A percentile compares a stretch with the other conserved stretches of the same genome.
phyloP scores from a whole-genome alignment of 2,113 vertebrate species.

The Mus spicilegus region DNA sequence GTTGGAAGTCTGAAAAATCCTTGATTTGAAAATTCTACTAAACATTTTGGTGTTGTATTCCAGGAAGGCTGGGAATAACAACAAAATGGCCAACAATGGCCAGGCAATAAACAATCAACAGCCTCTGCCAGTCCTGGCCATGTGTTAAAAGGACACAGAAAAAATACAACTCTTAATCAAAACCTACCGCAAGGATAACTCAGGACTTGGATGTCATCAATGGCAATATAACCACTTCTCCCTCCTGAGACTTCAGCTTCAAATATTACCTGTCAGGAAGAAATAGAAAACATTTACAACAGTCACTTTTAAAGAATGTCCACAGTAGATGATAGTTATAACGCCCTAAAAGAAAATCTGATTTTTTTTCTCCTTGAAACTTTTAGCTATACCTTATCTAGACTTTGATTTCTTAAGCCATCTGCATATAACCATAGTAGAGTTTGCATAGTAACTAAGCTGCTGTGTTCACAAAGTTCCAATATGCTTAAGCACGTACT shows the following conservation, averaged over 20 bases:
- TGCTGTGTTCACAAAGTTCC: not conserved
- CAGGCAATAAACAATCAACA: conserved; percentile 83
- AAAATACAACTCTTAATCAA: conserved; percentile 89
- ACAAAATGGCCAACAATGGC: conserved; percentile 84
- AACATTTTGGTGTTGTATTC: conserved; percentile 19
- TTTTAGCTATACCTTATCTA: conserved; percentile 65
- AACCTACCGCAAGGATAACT: conserved; percentile 99
- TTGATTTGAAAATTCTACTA: not conserved
- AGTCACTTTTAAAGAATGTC: conserved; percentile 77
- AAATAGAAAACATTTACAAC: conserved; percentile 84
- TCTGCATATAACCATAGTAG: conserved; percentile 36
- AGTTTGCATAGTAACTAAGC: conserved; percentile 56
- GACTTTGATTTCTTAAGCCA: conserved; percentile 44
- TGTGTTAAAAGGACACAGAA: conserved; percentile 83
- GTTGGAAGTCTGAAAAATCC: not conserved
- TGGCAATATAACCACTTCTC: conserved; percentile 96
- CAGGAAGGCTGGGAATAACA: conserved; percentile 66
- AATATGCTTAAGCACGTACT: not conserved
- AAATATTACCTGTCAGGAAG: conserved; percentile 95
- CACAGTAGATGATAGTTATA: not conserved
- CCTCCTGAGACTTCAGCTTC: conserved; percentile 96
- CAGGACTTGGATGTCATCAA: conserved; percentile 99
- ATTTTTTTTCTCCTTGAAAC: conserved; percentile 60
- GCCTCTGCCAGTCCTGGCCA: conserved; percentile 78
- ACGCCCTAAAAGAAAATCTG: conserved; percentile 72